These are phyloP conservation scores for Eubasilissa splendida DNA, from an alignment of 2,888 invertebrate genomes.

Conservation along the genomic window DNA sequence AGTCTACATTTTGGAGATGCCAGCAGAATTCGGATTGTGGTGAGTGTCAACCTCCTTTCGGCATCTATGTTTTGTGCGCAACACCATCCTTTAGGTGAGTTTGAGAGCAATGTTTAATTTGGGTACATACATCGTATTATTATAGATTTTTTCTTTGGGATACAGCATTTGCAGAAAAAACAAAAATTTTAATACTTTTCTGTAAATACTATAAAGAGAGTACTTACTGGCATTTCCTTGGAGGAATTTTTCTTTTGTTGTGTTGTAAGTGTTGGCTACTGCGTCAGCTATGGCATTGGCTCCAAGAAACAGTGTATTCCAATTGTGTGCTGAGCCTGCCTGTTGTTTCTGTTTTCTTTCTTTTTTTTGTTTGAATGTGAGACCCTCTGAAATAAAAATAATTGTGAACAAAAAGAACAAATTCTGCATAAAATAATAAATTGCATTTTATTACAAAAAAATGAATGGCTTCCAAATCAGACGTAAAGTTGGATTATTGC, in stretches of 20 bases:
- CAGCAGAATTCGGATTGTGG: too few species aligned
- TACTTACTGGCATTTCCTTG: constrained; percentile 62
- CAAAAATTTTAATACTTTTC: neutral
- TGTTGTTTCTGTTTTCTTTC: constrained; percentile 81
- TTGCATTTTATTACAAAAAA: too few species aligned
- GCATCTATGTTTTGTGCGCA: too few species aligned
- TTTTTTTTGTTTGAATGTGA: constrained; percentile 89
- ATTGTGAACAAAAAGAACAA: too few species aligned
- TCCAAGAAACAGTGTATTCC: constrained; percentile 97
- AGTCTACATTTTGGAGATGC: too few species aligned
- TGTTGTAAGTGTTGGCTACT: constrained; percentile 87
- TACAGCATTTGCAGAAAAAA: too few species aligned
- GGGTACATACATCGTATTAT: neutral
- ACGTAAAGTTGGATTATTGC: too few species aligned
- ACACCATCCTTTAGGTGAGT: too few species aligned
- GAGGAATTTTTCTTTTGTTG: constrained; percentile 86
- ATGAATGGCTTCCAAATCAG: too few species aligned
- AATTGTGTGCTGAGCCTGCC: constrained; percentile 88
- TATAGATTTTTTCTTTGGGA: neutral
- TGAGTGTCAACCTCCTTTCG: too few species aligned
- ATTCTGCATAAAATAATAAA: too few species aligned
- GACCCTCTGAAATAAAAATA: constrained; percentile 69
- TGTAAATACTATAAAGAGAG: neutral
- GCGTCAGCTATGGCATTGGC: constrained; percentile 94
- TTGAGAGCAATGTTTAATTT: too few species aligned